phyloP scores from a whole-genome alignment of 1,140 invertebrate species.

The Helicoverpa armigera region DNA sequence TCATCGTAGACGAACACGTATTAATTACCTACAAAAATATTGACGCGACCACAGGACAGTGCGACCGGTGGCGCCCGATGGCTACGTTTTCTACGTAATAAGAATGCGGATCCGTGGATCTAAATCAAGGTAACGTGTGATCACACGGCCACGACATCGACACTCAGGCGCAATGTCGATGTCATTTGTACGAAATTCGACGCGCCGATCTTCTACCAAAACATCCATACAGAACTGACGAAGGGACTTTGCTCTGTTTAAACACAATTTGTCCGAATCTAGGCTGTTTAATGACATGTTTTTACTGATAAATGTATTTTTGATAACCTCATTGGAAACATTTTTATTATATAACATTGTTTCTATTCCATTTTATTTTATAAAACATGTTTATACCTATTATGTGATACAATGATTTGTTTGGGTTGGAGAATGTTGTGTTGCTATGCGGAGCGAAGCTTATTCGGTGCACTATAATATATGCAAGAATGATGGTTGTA shows the following conservation, averaged over 20 bases:
- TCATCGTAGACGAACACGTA: conserved; percentile 69
- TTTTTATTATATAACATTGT: conserved; percentile 29
- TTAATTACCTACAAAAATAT: conserved; percentile 85
- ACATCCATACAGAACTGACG: not conserved
- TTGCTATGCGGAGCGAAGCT: conserved; percentile 7
- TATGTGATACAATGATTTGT: conserved; percentile 26
- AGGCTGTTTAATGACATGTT: conserved; percentile 29
- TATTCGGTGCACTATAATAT: conserved; percentile 33
- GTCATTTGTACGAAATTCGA: conserved; percentile 61
- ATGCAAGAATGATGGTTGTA: conserved; percentile 42
- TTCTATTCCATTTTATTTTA: conserved; percentile 11
- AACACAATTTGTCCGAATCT: conserved; percentile 2
- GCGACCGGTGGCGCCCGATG: conserved; percentile 69
- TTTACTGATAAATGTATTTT: conserved; percentile 19
- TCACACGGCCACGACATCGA: conserved; percentile 64
- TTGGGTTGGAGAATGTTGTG: conserved; percentile 19
- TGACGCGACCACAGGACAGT: conserved; percentile 75
- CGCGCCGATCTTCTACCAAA: conserved; percentile 22
- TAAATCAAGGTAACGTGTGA: conserved; percentile 81
- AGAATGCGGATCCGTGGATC: conserved; percentile 83
- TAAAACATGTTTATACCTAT: conserved; percentile 16
- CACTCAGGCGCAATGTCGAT: conserved; percentile 57
- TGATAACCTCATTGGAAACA: conserved; percentile 26
- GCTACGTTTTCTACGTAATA: conserved; percentile 78
- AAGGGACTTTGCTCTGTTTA: conserved; percentile 22